These are phyloP conservation scores for Clytia hemisphaerica DNA, from an alignment of 30 jellyfish, hydroid and myxozoan species.

Conservation along the genomic window DNA sequence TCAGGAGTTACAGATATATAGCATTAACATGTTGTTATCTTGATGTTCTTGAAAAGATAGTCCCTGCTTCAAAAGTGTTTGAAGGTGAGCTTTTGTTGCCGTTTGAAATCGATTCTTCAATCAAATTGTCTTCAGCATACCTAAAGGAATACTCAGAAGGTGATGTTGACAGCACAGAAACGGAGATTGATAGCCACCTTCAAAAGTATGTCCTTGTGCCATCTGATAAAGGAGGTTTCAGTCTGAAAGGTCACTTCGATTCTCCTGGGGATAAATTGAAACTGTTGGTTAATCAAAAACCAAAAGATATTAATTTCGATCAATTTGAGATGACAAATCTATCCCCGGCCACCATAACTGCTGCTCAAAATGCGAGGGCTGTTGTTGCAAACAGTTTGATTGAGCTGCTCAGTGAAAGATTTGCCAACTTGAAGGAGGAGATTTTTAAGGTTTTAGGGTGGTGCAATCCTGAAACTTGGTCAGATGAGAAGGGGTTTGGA, in stretches of 20 bases:
- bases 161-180: constrained; percentile 10
- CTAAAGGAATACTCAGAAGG: constrained; percentile 26
- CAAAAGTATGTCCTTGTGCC: too few relatives aligned
- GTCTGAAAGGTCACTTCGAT: too few relatives aligned
- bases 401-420: constrained; percentile 8
- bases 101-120: constrained; percentile 6
- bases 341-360: too few relatives aligned
- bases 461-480: constrained; percentile 18
- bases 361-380: too few relatives aligned
- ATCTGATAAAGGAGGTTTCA: too few relatives aligned
- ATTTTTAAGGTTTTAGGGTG: constrained; percentile 2
- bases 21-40: neutral
- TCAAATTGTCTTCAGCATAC: constrained; percentile 27
- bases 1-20: neutral
- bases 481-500: constrained; percentile 15
- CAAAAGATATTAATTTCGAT: too few relatives aligned
- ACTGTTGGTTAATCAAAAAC: too few relatives aligned
- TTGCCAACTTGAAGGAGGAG: constrained; percentile 23
- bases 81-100: constrained; percentile 26
- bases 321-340: too few relatives aligned
- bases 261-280: too few relatives aligned
- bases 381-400: constrained; percentile 5
- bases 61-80: constrained; percentile 23
- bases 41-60: constrained; percentile 12
- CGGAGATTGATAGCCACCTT: too few relatives aligned